Base-by-base conservation (phyloP, 2,888 invertebrate species). In the Argyresthia albistria region DNA sequence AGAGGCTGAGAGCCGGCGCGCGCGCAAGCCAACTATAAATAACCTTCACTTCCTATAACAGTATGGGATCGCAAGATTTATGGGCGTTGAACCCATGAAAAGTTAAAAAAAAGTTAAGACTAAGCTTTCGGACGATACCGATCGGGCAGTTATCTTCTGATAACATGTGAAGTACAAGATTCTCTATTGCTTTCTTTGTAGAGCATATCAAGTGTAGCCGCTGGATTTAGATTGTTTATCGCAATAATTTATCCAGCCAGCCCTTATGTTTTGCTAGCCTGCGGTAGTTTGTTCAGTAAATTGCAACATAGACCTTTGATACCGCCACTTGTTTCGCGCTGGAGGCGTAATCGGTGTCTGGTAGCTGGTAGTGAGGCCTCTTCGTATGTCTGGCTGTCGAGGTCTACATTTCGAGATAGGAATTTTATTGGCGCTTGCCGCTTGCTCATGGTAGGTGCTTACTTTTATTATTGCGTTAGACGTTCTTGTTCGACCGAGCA, bases 81-180 rank as follows among this genome's bases (percentile, higher is more conserved):
- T 84, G 86, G 78, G 70, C 82, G 67, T 73, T 84, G 84, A 86
- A 82, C 86, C 72, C 80, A 69, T 69, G 70, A 75, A 74, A 80
- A 71, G 69, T 74, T 76, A n/a, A n/a, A n/a, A n/a, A n/a, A n/a
- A n/a, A n/a, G n/a, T 56, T 61, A 62, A 75, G 71, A 73, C 70
- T 70, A 67, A 72, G 61, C 59, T 63, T 65, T 54, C 47, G 48
- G 39, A 51, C 35, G 47, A 14, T 45, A 45, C 4, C 43, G 14
- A 45, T 45, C 14, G 10, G 45, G 14, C 45, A 45, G 45, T 14
- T 45, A 16, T 15, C 25, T 25, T 25, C 25, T 25, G 25, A 25
- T 25, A 25, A 25, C 25, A 25, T 25, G 25, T 25, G 25, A 25
- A 25, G 25, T 25, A 25, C 25, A 25, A 15, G 45, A 15, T 14